Conservation (phyloP, 2,888 invertebrate species). For the Drosophila robusta region DNA sequence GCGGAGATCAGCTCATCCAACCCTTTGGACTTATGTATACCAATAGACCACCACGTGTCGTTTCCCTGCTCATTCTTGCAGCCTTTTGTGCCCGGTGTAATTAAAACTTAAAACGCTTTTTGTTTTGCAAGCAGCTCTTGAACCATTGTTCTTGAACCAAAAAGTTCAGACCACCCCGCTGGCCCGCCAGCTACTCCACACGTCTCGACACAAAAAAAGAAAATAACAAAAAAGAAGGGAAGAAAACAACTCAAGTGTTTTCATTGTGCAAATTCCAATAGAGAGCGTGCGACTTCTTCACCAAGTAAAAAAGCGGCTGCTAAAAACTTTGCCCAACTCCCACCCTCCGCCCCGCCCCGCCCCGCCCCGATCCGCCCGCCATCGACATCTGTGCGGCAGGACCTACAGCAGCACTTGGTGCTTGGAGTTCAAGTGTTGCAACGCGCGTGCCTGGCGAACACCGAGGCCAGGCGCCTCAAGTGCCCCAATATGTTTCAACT, state of each 20-base stretch:
- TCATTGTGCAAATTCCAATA: constrained; percentile 78
- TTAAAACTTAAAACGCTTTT: constrained; percentile 80
- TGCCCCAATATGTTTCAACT: constrained; percentile 75
- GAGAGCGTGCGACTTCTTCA: constrained; percentile 75
- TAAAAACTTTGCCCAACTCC: constrained; percentile 56
- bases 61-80: constrained; percentile 32
- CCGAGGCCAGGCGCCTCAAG: constrained; percentile 58
- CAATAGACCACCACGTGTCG: constrained; percentile 54
- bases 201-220: constrained; percentile 40
- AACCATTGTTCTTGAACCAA: constrained; percentile 75
- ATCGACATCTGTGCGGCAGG: constrained; percentile 13
- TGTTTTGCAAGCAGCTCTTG: constrained; percentile 80
- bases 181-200: constrained; percentile 48
- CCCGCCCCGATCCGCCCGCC: too few species aligned
- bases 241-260: constrained; percentile 62
- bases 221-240: constrained; percentile 3
- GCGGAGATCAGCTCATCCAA: constrained; percentile 2
- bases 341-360: too few species aligned
- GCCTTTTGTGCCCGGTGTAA: constrained; percentile 70
- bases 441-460: constrained; percentile 67
- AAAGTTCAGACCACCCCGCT: constrained; percentile 65
- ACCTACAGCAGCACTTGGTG: constrained; percentile 62
- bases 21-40: constrained; percentile 5
- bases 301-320: constrained; percentile 34
- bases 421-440: constrained; percentile 69